A percentile compares a stretch with the other conserved stretches of the same genome.
phyloP scores from a whole-genome alignment of 2,113 vertebrate genomes.

The Zosterops japonicus region DNA sequence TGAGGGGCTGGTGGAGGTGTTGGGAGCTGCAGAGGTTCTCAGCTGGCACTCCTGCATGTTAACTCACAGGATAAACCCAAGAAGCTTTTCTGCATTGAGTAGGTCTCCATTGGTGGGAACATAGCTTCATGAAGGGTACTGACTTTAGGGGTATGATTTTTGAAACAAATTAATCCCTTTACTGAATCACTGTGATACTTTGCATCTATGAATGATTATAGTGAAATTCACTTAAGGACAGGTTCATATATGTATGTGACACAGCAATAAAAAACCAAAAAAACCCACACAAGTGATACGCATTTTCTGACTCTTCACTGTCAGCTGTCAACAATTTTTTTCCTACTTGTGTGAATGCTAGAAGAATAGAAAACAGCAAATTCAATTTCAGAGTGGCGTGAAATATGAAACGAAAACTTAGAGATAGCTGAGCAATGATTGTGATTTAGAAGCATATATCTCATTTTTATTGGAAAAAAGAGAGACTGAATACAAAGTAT shows the following conservation, averaged over 20 bases:
- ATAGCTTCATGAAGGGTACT: background rate
- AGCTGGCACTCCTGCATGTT: fast-evolving
- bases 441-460: background rate
- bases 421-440: background rate
- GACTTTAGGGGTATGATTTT: background rate
- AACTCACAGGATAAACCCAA: background rate
- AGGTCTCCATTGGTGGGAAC: background rate
- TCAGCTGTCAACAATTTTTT: background rate
- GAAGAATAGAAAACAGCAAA: background rate
- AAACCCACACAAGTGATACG: background rate
- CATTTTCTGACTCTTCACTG: background rate
- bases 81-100: background rate
- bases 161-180: background rate
- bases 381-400: background rate
- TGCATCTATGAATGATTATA: background rate
- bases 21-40: background rate
- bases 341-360: background rate
- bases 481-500: background rate
- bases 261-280: background rate
- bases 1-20: background rate
- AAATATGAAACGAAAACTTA: background rate
- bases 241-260: background rate
- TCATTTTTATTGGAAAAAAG: background rate
- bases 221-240: background rate
- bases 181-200: background rate